Evolutionary conservation across 2,888 invertebrate species (phyloP).

Genomic region (Heliconius ismenius): DNA sequence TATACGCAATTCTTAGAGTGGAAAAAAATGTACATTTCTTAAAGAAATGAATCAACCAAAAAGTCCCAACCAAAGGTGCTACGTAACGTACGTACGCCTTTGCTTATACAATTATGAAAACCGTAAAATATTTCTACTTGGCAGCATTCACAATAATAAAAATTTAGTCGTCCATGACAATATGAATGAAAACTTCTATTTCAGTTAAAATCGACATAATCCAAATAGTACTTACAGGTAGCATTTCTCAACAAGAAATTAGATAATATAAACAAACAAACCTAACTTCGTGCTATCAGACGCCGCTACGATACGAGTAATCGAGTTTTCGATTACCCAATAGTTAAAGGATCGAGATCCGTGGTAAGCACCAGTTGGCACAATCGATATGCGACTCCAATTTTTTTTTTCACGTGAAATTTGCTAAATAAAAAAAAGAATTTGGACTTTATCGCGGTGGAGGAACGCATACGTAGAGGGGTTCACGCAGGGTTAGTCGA

Average conservation of each 20-base stretch:
- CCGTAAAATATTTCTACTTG: no score
- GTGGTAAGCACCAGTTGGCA: conserved; percentile 79
- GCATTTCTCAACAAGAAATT: neutral
- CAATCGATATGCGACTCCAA: conserved; percentile 75
- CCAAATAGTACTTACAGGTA: neutral
- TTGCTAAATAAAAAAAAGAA: conserved; percentile 46
- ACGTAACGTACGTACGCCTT: no score
- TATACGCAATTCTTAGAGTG: no score
- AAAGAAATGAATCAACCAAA: no score
- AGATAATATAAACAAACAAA: conserved; percentile 31
- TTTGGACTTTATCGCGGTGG: conserved; percentile 61
- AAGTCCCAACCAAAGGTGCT: no score
- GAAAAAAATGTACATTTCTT: no score
- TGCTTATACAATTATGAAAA: no score
- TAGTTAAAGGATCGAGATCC: conserved; percentile 72
- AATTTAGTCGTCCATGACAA: neutral
- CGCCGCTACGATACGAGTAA: conserved; percentile 54
- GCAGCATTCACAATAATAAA: neutral
- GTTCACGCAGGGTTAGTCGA: conserved; percentile 54
- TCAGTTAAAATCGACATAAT: neutral
- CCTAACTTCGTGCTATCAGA: conserved; percentile 28
- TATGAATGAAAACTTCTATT: neutral
- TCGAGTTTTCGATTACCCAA: conserved; percentile 66
- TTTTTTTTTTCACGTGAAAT: conserved; percentile 61
- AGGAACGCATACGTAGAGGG: conserved; percentile 55